A percentile compares a stretch with the other conserved stretches of the same genome.
Conservation (phyloP, 2,797 vertebrate species). For the Betta splendens region DNA sequence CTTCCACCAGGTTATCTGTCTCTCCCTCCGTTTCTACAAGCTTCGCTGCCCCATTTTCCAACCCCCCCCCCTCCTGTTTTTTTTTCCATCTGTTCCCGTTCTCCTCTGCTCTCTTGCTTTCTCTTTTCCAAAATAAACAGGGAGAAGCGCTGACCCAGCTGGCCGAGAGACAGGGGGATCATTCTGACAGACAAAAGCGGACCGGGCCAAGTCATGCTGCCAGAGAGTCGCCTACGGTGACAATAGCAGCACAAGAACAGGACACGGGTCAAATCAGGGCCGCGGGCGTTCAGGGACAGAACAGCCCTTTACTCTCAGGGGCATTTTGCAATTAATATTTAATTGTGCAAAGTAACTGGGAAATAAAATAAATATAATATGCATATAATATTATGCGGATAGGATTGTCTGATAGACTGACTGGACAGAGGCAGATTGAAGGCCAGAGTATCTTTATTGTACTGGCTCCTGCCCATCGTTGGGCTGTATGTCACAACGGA, state of each 20-base stretch:
- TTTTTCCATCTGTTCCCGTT: conserved; percentile 46
- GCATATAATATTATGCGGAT: background rate
- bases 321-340: background rate
- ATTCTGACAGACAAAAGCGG: conserved; percentile 36
- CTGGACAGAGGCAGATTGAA: conserved; percentile 39
- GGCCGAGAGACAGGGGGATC: conserved; percentile 55
- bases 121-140: conserved; percentile 36
- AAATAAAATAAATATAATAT: background rate
- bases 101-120: conserved; percentile 34
- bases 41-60: conserved; percentile 47
- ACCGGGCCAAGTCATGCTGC: conserved; percentile 31
- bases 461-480: conserved; percentile 33
- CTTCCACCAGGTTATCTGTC: conserved; percentile 36
- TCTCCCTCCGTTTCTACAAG: background rate
- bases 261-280: conserved; percentile 37
- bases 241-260: conserved; percentile 33
- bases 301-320: conserved; percentile 12
- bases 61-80: conserved; percentile 33
- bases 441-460: conserved; percentile 70
- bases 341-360: conserved; percentile 1
- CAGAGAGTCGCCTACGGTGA: conserved; percentile 38
- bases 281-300: conserved; percentile 17
- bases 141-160: conserved; percentile 63
- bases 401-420: background rate
- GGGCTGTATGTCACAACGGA: conserved; percentile 57